Evolutionary conservation across 2,113 vertebrate genomes (phyloP).

Genomic region (Channa maculata): DNA sequence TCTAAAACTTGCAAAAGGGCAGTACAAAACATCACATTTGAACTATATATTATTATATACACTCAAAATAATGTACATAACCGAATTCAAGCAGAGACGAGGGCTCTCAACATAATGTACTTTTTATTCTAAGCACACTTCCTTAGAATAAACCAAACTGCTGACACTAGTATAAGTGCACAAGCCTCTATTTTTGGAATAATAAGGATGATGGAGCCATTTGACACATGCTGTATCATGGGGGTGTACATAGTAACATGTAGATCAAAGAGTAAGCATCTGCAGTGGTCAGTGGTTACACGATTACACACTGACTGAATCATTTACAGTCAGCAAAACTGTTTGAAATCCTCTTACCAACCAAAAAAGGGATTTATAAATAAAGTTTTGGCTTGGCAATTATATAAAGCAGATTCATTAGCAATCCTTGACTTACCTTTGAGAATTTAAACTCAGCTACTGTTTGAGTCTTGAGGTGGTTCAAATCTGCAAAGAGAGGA

Average conservation of each 20-base stretch:
- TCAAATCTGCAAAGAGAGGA: conserved; percentile 52
- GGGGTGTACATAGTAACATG: no score
- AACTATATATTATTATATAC: no score
- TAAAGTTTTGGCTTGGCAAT: neutral
- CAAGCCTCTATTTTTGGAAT: no score
- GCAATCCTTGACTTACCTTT: conserved; percentile 30
- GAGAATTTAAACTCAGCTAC: conserved; percentile 21
- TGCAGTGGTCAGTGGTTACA: neutral
- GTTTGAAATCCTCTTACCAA: neutral
- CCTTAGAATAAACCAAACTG: no score
- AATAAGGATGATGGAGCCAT: no score
- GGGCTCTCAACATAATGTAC: no score
- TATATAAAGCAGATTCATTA: neutral
- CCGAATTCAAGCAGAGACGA: no score
- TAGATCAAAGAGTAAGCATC: neutral
- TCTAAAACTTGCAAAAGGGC: neutral
- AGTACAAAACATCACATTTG: neutral
- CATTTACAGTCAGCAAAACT: neutral
- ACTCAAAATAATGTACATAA: no score
- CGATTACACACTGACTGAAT: neutral
- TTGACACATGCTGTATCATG: no score
- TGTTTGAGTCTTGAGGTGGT: conserved; percentile 6
- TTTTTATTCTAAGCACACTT: no score
- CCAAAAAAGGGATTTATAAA: neutral
- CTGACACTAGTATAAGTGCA: no score